Base-by-base conservation (phyloP, 92 coral and sea anemone species). In the Phenganax marumi region DNA sequence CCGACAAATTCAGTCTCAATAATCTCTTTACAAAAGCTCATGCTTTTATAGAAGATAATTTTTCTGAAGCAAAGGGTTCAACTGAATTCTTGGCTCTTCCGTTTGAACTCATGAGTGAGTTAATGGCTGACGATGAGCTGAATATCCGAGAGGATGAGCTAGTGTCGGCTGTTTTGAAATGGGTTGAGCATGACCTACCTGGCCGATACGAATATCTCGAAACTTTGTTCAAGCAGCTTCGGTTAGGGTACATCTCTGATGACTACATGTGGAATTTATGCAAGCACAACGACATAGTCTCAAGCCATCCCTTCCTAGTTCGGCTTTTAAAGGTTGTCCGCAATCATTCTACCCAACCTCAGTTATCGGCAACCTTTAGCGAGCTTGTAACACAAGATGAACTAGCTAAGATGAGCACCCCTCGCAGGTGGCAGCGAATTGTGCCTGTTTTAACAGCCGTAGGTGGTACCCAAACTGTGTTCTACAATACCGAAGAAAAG, bases 31-130 rank as follows among this genome's bases (percentile, higher is more conserved):
- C 84, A 84, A 91, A 89, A 16, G 97, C 87, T 14, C 89, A 80
- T 69, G 68, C 85, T n/a, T 96, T 96, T 85, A 91, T 96, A 55
- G 89, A 92, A 80, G 97, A 92, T 81, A 91, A 87, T 73, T 96
- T 96, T 61, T 76, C 66, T 52, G 95, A 92, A 75, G 97, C 92
- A 25, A 90, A 86, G 17, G 84, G 87, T 25, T 87, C 86, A 49
- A 90, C 89, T 16, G 99, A 96, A 65, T 96, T 92, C 81, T 71
- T 88, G 50, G 13, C 83, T 75, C 89, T 96, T 71, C 97, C 97
- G n/a, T 85, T 82, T n/a, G 61, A 84, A 13, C 92, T 91, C 56
- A 81, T 96, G 54, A 83, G 60, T 25, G 90, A 88, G 12, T 87
- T 96, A 3, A 79, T 96, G 71, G 75, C 85, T 14, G 90, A 96